phyloP scores from a whole-genome alignment of 2,888 invertebrate species.

The Deilephila porcellus region DNA sequence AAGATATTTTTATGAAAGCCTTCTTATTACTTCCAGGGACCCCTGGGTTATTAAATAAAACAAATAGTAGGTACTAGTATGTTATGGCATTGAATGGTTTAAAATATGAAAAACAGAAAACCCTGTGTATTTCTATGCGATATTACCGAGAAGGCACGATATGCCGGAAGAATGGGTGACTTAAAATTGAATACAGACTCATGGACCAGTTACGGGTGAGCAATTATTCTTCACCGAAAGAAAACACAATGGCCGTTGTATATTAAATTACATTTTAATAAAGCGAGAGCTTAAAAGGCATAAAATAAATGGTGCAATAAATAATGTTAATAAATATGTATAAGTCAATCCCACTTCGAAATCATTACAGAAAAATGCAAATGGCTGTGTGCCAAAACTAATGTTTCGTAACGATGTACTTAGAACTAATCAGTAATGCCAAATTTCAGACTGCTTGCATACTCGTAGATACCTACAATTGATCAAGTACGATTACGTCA shows the following conservation, averaged over 20 bases:
- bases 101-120: not conserved
- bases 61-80: not conserved
- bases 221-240: constrained; percentile 67
- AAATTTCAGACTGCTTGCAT: not conserved
- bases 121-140: not conserved
- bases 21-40: too few species aligned
- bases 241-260: constrained; percentile 70
- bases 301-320: constrained; percentile 71
- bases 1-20: too few species aligned
- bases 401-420: constrained; percentile 28
- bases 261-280: constrained; percentile 67
- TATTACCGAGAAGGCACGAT: constrained; percentile 7
- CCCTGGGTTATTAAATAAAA: not conserved
- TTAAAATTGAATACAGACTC: constrained; percentile 52
- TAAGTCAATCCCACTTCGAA: constrained; percentile 63
- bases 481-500: constrained; percentile 34
- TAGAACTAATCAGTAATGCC: constrained; percentile 31
- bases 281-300: constrained; percentile 66
- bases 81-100: not conserved
- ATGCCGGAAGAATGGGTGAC: constrained; percentile 25
- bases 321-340: constrained; percentile 78
- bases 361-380: constrained; percentile 68
- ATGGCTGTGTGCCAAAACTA: constrained; percentile 23
- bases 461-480: not conserved
- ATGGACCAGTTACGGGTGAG: constrained; percentile 59